Conservation (phyloP, 1,140 invertebrate species). For the Rhynchophorus ferrugineus region DNA sequence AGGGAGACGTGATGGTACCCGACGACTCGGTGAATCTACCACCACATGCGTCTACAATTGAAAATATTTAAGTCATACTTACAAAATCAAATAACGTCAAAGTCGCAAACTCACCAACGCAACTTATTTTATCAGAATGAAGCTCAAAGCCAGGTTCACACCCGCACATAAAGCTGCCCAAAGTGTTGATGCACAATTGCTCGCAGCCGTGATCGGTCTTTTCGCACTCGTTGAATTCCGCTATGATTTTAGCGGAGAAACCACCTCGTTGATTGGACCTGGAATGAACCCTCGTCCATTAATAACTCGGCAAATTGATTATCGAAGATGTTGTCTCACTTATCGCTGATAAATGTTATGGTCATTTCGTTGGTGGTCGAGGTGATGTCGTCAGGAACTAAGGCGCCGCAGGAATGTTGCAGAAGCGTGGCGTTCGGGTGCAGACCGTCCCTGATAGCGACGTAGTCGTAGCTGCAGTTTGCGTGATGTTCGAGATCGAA, state of each 20-base stretch:
- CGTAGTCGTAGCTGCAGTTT: conserved; percentile 93
- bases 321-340: conserved; percentile 55
- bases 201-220: conserved; percentile 85
- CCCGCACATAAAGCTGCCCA: conserved; percentile 90
- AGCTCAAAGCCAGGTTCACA: conserved; percentile 93
- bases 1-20: conserved; percentile 90
- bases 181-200: conserved; percentile 91
- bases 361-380: conserved; percentile 83
- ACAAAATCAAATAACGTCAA: no score
- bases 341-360: conserved; percentile 93
- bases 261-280: conserved; percentile 72
- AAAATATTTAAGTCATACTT: not conserved
- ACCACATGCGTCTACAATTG: conserved; percentile 83
- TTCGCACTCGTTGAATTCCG: conserved; percentile 93
- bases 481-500: conserved; percentile 96
- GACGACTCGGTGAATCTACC: conserved; percentile 79
- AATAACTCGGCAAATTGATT: not conserved
- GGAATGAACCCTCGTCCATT: not conserved
- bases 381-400: conserved; percentile 78
- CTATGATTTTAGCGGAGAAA: conserved; percentile 89
- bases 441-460: conserved; percentile 80
- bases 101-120: conserved; percentile 82
- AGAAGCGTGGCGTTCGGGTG: conserved; percentile 68
- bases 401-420: conserved; percentile 91
- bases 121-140: conserved; percentile 92